Base-by-base conservation (phyloP, 2,888 invertebrate genomes). In the Acanthoscelides obtectus region DNA sequence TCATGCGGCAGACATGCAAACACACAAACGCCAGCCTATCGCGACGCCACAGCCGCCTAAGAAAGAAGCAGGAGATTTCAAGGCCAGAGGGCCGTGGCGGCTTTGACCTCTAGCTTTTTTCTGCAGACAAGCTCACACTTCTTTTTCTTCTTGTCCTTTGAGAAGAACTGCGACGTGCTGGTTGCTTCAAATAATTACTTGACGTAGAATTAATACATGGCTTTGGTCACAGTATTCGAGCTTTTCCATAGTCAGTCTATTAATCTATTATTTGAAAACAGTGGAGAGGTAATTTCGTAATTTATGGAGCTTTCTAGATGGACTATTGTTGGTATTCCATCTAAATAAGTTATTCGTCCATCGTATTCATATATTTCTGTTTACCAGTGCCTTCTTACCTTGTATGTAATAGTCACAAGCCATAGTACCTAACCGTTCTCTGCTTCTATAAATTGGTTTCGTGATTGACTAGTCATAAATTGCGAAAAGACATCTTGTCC, bases 11-110 rank as follows among this genome's bases (percentile, higher is more conserved):
- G 45, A 12, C 45, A 45, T 45, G 45, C 45, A 45, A 45, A 66
- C 66, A 66, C 66, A 20, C 20, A 66, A 20, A 66, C 66, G 8
- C 6, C 66, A 66, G 66, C 66, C 22, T 66, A 66, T 20, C 66
- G 66, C 66, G 66, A 22, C 21, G 21, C 21, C 66, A 66, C 20
- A 66, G 66, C 66, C 21, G 22, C 73, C 71, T 72, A 73, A 72
- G 70, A 72, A 72, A 74, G 72, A 74, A 74, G 72, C 72, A 71
- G 75, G 73, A 72, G 70, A 75, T 73, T 80, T 78, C 80, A 79
- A 80, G 80, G 80, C 79, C 79, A 79, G 72, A 79, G 80, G 79
- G 79, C 79, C 72, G 63, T 74, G 74, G 77, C 77, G 77, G 72
- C 78, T 79, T 79, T 79, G 79, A 80, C 80, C 80, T 77, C 79